Base-by-base conservation (phyloP, 2,797 vertebrate species). In the Eptatretus atami region DNA sequence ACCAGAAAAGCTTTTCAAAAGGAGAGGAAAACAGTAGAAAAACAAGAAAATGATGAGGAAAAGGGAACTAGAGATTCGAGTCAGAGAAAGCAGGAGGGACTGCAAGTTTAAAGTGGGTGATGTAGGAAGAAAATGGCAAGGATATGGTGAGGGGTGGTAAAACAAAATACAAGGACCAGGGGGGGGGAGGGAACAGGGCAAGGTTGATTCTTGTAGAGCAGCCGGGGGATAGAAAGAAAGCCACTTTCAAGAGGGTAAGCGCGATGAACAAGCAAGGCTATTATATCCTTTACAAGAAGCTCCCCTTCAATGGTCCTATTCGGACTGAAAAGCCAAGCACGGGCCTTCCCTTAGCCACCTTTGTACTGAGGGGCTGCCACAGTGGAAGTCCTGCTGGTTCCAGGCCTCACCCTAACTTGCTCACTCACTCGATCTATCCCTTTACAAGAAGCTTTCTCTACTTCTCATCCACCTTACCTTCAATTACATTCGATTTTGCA, bases 31-130 rank as follows among this genome's bases (percentile, higher is more conserved):
- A 25, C n/a, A 61, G 57, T 10, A 70, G 66, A 69, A 64, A 70
- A 68, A 72, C 78, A 77, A 78, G 77, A 77, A 74, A 67, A 52
- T 19, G 69, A 66, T 24, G 65, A 73, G 68, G 69, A 68, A 72
- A 71, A 66, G 67, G 71, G 68, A 67, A 72, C 70, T 69, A 65
- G 77, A 63, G 1, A 6, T 67, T 68, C 31, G 0, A 66, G 57
- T 13, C 54, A 68, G 67, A 66, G 67, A 8, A 63, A 68, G 71
- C 64, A 63, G 63, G 0, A 61, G 1, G 8, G 64, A 65, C 31
- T 65, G 70, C 69, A 71, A 66, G 72, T 67, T 67, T 75, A 72
- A 68, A 71, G 66, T 0, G 2, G 66, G 67, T 66, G 67, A 9
- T 13, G 24, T 52, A 55, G 69, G 68, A 65, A 61, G 70, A 68